These are phyloP conservation scores for Crenuchus spilurus DNA, from an alignment of 2,797 vertebrate genomes.

Conservation along the genomic window DNA sequence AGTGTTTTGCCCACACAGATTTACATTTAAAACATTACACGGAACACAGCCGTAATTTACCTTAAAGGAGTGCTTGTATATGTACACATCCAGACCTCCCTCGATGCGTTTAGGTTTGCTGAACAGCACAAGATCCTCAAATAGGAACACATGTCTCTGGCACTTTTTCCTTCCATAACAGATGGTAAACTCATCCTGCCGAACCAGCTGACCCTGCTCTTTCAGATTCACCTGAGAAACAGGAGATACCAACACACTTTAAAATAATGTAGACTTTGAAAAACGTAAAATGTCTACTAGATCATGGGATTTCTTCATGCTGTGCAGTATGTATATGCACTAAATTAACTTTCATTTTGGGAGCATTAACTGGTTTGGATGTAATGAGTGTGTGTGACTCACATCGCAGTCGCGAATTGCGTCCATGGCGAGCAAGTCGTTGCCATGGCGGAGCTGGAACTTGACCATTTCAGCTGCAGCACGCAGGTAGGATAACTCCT, in stretches of 20 bases:
- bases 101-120: constrained; percentile 92
- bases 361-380: background rate
- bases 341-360: background rate
- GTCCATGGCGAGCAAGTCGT: constrained; percentile 85
- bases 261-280: background rate
- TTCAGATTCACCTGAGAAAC: constrained; percentile 91
- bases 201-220: constrained; percentile 94
- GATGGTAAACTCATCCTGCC: constrained; percentile 91
- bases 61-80: constrained; percentile 96
- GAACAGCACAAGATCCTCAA: constrained; percentile 94
- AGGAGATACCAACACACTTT: background rate
- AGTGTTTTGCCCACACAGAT: too few relatives aligned
- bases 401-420: constrained; percentile 83
- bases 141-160: constrained; percentile 91
- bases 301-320: too few relatives aligned
- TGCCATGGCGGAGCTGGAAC: constrained; percentile 84
- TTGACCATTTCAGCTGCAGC: constrained; percentile 78
- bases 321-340: too few relatives aligned
- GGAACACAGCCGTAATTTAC: constrained; percentile 64
- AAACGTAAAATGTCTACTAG: too few relatives aligned
- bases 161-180: constrained; percentile 87
- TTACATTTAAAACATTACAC: too few relatives aligned
- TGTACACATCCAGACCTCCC: constrained; percentile 85
- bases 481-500: constrained; percentile 74
- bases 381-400: constrained; percentile 48